A percentile compares a stretch with the other conserved stretches of the same genome.
These are phyloP conservation scores for Cheilosia pagana DNA, from an alignment of 2,888 invertebrate genomes.

Conservation along the genomic window DNA sequence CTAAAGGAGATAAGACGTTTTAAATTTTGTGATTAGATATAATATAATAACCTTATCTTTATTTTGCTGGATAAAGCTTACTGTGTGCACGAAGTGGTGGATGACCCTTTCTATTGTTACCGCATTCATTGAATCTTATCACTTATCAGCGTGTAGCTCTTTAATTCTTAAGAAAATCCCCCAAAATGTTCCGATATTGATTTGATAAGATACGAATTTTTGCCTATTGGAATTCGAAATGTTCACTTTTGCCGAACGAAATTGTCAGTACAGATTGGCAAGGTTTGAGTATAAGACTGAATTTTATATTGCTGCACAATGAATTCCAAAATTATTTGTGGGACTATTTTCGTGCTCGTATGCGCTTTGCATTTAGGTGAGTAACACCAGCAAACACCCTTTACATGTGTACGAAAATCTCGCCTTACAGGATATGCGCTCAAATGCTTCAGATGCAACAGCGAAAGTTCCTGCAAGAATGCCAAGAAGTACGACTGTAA, in stretches of 20 bases:
- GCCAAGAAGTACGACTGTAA: conserved; percentile 76
- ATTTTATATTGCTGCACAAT: conserved; percentile 25
- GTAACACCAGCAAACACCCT: conserved; percentile 24
- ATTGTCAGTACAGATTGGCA: not conserved
- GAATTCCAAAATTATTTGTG: conserved; percentile 69
- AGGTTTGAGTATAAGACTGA: not conserved
- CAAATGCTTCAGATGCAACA: conserved; percentile 72
- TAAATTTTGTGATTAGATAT: too few species aligned
- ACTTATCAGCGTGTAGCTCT: too few species aligned
- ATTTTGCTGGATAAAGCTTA: too few species aligned
- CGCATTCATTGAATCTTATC: too few species aligned
- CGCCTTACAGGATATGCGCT: conserved; percentile 66
- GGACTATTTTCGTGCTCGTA: conserved; percentile 58
- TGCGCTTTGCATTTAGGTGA: conserved; percentile 69
- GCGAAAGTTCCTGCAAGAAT: conserved; percentile 65
- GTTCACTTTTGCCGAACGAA: not conserved
- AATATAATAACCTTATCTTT: too few species aligned
- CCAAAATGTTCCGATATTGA: too few species aligned
- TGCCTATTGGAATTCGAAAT: too few species aligned
- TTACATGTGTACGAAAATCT: not conserved
- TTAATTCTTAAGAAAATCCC: too few species aligned
- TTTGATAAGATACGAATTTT: too few species aligned
- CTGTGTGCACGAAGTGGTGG: too few species aligned
- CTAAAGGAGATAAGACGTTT: too few species aligned
- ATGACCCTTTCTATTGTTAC: too few species aligned